Percentiles rank a stretch among this genome's conserved stretches.
phyloP scores from a whole-genome alignment of 2,888 invertebrate genomes.

The Nebria brevicollis region DNA sequence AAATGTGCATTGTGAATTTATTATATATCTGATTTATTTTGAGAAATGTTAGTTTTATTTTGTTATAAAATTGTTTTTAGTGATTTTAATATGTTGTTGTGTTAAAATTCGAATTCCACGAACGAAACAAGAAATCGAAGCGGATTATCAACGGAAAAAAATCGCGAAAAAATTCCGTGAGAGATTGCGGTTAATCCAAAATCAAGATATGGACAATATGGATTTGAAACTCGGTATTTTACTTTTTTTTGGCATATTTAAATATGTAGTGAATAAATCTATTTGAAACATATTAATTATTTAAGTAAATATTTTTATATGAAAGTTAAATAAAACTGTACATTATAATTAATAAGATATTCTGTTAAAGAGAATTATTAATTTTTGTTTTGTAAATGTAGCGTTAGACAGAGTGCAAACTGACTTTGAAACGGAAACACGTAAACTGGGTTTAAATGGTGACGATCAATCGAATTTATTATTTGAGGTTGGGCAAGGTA shows the following conservation, averaged over 20 bases:
- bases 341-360: too few relatives aligned
- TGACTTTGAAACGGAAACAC: slow-evolving; percentile 68
- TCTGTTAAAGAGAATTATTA: too few relatives aligned
- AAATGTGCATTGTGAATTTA: slow-evolving; percentile 17
- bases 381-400: not conserved
- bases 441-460: slow-evolving; percentile 27
- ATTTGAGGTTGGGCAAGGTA: slow-evolving; percentile 10
- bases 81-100: slow-evolving; percentile 89
- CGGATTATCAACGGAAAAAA: slow-evolving; percentile 86
- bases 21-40: not conserved
- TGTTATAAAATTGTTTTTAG: slow-evolving; percentile 62
- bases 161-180: slow-evolving; percentile 85
- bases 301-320: too few relatives aligned
- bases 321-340: too few relatives aligned
- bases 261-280: not conserved
- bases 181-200: slow-evolving; percentile 82
- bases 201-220: slow-evolving; percentile 87
- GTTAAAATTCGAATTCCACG: slow-evolving; percentile 90
- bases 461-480: slow-evolving; percentile 26
- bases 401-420: slow-evolving; percentile 76
- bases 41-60: too few relatives aligned
- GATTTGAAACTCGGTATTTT: slow-evolving; percentile 76
- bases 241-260: not conserved
- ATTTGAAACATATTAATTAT: too few relatives aligned
- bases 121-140: slow-evolving; percentile 95